Evolutionary conservation across 1,140 invertebrate species (phyloP).

Genomic region (Drosophila sp.): DNA sequence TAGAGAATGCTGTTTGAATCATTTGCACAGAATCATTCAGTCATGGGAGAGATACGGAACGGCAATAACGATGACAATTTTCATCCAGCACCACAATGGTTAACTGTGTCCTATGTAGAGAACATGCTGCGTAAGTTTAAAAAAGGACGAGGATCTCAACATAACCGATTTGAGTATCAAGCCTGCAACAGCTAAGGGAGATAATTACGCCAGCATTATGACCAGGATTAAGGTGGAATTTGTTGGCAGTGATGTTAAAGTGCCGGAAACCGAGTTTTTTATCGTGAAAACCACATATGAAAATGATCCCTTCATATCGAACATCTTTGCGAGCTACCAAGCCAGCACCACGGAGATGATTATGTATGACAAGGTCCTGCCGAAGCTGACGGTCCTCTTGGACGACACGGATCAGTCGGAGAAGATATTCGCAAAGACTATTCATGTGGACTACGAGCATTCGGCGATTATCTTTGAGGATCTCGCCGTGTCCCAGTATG

Average conservation of each 20-base stretch:
- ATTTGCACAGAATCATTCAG: slow-evolving; percentile 23
- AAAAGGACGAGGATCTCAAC: slow-evolving; percentile 52
- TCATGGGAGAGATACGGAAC: slow-evolving; percentile 59
- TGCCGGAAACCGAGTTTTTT: slow-evolving; percentile 47
- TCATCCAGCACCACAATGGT: slow-evolving; percentile 68
- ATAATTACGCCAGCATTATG: slow-evolving; percentile 83
- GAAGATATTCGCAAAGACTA: slow-evolving; percentile 71
- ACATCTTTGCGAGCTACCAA: slow-evolving; percentile 67
- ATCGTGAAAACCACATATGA: slow-evolving; percentile 80
- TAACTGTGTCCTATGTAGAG: slow-evolving; percentile 68
- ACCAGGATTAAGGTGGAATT: slow-evolving; percentile 65
- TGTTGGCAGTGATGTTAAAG: slow-evolving; percentile 29
- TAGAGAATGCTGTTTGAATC: not conserved
- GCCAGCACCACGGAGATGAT: slow-evolving; percentile 72
- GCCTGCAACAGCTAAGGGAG: slow-evolving; percentile 79
- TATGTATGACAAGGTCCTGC: slow-evolving; percentile 79
- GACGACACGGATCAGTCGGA: slow-evolving; percentile 55
- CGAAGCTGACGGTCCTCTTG: slow-evolving; percentile 57
- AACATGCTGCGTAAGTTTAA: slow-evolving; percentile 53
- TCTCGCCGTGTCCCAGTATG: slow-evolving; percentile 85
- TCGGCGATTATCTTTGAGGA: slow-evolving; percentile 86
- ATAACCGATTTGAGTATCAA: slow-evolving; percentile 60
- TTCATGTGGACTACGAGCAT: slow-evolving; percentile 76
- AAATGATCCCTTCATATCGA: slow-evolving; percentile 57
- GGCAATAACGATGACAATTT: slow-evolving; percentile 33